These are phyloP conservation scores for Zeugodacus cucurbitae DNA, from an alignment of 1,140 invertebrate species.

Conservation along the genomic window DNA sequence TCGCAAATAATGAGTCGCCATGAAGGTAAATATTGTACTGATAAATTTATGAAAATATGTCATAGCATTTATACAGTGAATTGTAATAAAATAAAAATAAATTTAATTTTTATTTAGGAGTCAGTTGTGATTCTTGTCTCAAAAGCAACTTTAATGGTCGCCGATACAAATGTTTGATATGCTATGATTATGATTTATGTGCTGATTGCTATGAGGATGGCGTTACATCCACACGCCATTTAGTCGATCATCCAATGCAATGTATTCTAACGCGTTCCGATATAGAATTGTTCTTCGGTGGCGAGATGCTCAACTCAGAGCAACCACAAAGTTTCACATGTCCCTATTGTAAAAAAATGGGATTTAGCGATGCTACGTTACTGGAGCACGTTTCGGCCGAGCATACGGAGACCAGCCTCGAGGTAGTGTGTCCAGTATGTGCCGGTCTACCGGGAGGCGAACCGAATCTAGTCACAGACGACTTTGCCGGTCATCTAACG, in stretches of 20 bases:
- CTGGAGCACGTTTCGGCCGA: slow-evolving; percentile 89
- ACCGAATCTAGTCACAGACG: slow-evolving; percentile 97
- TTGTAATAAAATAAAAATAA: not conserved
- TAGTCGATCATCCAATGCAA: slow-evolving; percentile 97
- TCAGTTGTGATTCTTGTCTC: slow-evolving; percentile 99
- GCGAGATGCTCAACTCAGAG: slow-evolving; percentile 87
- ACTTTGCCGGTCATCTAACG: slow-evolving; percentile 95
- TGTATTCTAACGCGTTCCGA: slow-evolving; percentile 97
- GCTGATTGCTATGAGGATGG: slow-evolving; percentile 95
- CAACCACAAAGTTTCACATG: slow-evolving; percentile 96
- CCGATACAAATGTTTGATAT: slow-evolving; percentile 98
- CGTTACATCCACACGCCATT: slow-evolving; percentile 91
- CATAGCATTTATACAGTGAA: not conserved
- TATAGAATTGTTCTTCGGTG: slow-evolving; percentile 96
- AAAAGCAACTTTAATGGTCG: slow-evolving; percentile 97
- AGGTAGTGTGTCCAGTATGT: slow-evolving; percentile 94
- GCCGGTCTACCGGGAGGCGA: slow-evolving; percentile 95
- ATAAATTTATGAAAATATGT: not conserved
- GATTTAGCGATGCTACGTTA: slow-evolving; percentile 90
- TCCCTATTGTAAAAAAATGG: slow-evolving; percentile 96
- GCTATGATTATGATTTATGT: slow-evolving; percentile 99
- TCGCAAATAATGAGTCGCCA: slow-evolving; percentile 63
- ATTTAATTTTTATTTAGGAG: slow-evolving; percentile 71
- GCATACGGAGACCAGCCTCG: slow-evolving; percentile 64
- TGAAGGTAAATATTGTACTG: slow-evolving; percentile 55